Percentiles rank a stretch among this genome's conserved stretches.
phyloP scores from a whole-genome alignment of 2,113 vertebrate species.

The Choloepus hoffmanni region DNA sequence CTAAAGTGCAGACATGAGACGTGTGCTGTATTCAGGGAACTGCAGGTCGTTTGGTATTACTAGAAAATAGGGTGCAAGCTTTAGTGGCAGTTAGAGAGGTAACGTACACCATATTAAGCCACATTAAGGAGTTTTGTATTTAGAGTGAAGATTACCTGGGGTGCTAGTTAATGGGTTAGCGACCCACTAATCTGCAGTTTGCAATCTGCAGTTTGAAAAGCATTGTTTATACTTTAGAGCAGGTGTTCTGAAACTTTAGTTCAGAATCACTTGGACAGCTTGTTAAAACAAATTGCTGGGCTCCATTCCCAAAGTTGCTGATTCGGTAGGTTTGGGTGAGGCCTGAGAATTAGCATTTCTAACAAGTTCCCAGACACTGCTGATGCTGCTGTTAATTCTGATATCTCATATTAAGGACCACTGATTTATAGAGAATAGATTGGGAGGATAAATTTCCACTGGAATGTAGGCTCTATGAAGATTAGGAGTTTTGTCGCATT shows the following conservation, averaged over 20 bases:
- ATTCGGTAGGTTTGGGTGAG: background rate
- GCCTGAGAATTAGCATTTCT: slow-evolving; percentile 17
- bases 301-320: background rate
- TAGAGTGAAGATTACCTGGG: background rate
- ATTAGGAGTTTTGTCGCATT: background rate
- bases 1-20: background rate
- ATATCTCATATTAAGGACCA: background rate
- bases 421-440: background rate
- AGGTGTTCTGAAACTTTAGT: background rate
- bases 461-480: slow-evolving; percentile 2
- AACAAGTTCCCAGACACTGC: background rate
- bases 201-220: background rate
- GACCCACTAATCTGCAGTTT: background rate
- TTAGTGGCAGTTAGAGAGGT: background rate
- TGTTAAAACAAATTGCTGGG: background rate
- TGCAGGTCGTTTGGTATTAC: background rate
- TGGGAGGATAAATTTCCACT: background rate
- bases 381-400: background rate
- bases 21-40: background rate
- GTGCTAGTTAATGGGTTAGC: background rate
- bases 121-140: slow-evolving; percentile 28
- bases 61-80: slow-evolving; percentile 5
- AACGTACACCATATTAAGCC: background rate
- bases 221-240: slow-evolving; percentile 26
- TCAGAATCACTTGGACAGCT: slow-evolving; percentile 16